Base-by-base conservation (phyloP, 1,140 invertebrate genomes). In the Tribolium castaneum region DNA sequence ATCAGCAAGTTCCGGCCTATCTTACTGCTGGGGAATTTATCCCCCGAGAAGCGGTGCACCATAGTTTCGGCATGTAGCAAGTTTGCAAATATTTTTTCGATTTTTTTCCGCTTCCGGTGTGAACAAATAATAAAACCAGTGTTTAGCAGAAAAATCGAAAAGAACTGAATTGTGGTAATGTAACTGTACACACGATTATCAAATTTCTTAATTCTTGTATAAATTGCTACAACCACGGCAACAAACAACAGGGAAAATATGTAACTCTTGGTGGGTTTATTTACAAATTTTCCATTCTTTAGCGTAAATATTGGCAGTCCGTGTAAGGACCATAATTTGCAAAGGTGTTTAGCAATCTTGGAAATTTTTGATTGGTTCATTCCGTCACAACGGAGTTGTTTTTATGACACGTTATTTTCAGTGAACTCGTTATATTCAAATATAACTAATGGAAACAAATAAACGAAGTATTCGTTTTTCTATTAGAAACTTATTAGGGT, bases 251-350 rank as follows among this genome's bases (percentile, higher is more conserved):
- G 6, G 6, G 30, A 14, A 35, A 66, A 35, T 7, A 62, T 30
- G n/a, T 30, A 62, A 14, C 7, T 12, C 45, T 34, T 35, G 0
- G 59, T 35, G 1, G 10, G 35, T 39, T 66, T 66, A 10, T 12
- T 35, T 9, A 66, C 30, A 35, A 35, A 66, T 66, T 66, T 66
- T 22, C 56, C 22, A 35, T 66, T 66, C 16, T 66, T 30, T 12
- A 35, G n/a, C 0, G 39, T 10, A 9, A 7, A 45, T 45, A 1
- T n/a, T 10, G 39, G 39, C 9, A 45, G 3, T 9, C 39, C n/a
- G 3, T n/a, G 1, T 2, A 45, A 45, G 2, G 7, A 1, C 39
- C 39, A 45, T 45, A 45, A 45, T n/a, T 3, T n/a, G 39, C 39
- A 45, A 45, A 45, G 5, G 2, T n/a, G 3, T 45, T 45, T 45